Evolutionary conservation across 2,797 vertebrate species (phyloP), one percentile per base, ranked within the genome.

Genomic region (Malurus splendens): DNA sequence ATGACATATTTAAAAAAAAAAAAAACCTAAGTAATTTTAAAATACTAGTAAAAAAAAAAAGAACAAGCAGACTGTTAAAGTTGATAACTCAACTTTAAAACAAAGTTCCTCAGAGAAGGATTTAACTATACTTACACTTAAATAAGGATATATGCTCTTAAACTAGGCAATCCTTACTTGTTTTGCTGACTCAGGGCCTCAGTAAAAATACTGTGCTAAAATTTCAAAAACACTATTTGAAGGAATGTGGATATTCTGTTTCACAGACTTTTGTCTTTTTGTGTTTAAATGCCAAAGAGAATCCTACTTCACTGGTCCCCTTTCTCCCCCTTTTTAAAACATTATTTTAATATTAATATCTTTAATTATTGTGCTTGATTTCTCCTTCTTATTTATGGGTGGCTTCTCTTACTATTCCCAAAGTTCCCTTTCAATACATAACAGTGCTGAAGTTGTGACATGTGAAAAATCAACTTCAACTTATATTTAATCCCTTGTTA

Each of bases 241-340:
- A 84, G 6, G 3, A 4, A 13, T 22, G 2, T 7, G 55, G 9
- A 6, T 45, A 60, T 44, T 76, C 65, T 3, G 3, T 60, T 93
- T 70, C 44, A 82, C 9, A 51, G 3, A 42, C 61, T 79, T 64
- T 78, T 83, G 1, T 33, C 6, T 3, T 78, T 62, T 70, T 48
- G 9, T 74, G 10, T 57, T 74, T 57, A 55, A 52, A 45, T 61
- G 14, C 1, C 33, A 32, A 83, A 68, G 23, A 57, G 2, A 65
- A 48, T 23, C 8, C 14, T 54, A 4, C 7, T 44, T 54, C 19
- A 12, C 15, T 2, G 0, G 1, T 2, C 4, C 7, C 2, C 9
- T 38, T 61, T 30, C 4, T 5, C 2, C 0, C 0, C 2, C 18
- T 42, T 38, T 76, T 32, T 13, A 4, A 62, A 87, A 4, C 6